A percentile compares a stretch with the other conserved stretches of the same genome.
These are phyloP conservation scores for Eulithis prunata DNA, from an alignment of 2,888 invertebrate species.

Conservation along the genomic window DNA sequence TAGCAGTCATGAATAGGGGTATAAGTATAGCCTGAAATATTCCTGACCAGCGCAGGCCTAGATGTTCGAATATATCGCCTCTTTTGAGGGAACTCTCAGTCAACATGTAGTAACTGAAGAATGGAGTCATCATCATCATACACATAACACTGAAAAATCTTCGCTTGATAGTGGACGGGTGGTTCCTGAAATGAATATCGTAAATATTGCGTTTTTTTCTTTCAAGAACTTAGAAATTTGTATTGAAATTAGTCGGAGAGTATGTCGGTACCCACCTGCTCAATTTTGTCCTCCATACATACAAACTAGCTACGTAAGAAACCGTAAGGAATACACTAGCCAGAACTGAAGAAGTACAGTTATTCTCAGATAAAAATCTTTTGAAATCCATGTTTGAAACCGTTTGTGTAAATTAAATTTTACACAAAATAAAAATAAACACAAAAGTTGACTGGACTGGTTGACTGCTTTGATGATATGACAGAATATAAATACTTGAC, in stretches of 20 bases:
- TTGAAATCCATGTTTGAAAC: conserved; percentile 35
- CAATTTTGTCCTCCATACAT: conserved; percentile 92
- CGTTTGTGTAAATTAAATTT: background rate
- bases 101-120: conserved; percentile 90
- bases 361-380: conserved; percentile 55
- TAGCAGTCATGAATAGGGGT: conserved; percentile 91
- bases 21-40: conserved; percentile 88
- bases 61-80: conserved; percentile 86
- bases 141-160: conserved; percentile 94
- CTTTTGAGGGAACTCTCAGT: conserved; percentile 85
- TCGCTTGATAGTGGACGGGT: conserved; percentile 94
- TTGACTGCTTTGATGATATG: too few species aligned
- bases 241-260: background rate
- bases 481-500: too few species aligned
- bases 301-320: conserved; percentile 93
- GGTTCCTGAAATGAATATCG: conserved; percentile 87
- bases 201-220: background rate
- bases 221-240: too few species aligned
- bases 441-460: too few species aligned
- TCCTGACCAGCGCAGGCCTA: conserved; percentile 91
- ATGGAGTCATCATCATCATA: conserved; percentile 92
- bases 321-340: conserved; percentile 91
- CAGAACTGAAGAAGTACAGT: conserved; percentile 86
- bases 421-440: background rate
- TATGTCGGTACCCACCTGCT: conserved; percentile 84